Conservation (phyloP, 1,140 invertebrate species). For the Acromyrmex echinatior region DNA sequence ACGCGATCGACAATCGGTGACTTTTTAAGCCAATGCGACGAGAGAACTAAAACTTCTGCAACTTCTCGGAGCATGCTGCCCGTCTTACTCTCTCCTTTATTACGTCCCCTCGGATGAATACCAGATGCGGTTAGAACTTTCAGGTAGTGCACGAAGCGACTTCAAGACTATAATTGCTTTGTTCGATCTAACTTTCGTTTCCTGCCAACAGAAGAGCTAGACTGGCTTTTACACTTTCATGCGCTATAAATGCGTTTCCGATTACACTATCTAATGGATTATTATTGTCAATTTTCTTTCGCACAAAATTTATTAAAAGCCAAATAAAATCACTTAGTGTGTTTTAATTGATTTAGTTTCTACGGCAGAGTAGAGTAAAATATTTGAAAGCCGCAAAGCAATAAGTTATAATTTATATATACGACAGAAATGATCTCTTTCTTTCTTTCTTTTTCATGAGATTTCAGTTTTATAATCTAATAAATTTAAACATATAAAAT, state of each 20-base stretch:
- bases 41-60: constrained; percentile 66
- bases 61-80: constrained; percentile 71
- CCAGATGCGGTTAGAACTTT: constrained; percentile 79
- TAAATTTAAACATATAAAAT: neutral
- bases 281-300: constrained; percentile 66
- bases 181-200: constrained; percentile 77
- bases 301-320: constrained; percentile 36
- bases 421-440: neutral
- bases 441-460: neutral
- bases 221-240: constrained; percentile 69
- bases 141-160: constrained; percentile 72
- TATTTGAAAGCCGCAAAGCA: neutral
- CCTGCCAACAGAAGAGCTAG: constrained; percentile 55
- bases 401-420: neutral
- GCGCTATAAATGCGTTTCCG: constrained; percentile 67
- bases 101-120: constrained; percentile 78
- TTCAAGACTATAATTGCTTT: constrained; percentile 79
- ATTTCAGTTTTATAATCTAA: constrained; percentile 6
- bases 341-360: neutral
- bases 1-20: constrained; percentile 73
- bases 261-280: constrained; percentile 57
- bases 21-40: constrained; percentile 69
- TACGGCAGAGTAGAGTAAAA: neutral
- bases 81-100: constrained; percentile 76
- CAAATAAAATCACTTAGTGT: neutral